phyloP scores from a whole-genome alignment of 2,113 vertebrate species.

The Phasianus colchicus region DNA sequence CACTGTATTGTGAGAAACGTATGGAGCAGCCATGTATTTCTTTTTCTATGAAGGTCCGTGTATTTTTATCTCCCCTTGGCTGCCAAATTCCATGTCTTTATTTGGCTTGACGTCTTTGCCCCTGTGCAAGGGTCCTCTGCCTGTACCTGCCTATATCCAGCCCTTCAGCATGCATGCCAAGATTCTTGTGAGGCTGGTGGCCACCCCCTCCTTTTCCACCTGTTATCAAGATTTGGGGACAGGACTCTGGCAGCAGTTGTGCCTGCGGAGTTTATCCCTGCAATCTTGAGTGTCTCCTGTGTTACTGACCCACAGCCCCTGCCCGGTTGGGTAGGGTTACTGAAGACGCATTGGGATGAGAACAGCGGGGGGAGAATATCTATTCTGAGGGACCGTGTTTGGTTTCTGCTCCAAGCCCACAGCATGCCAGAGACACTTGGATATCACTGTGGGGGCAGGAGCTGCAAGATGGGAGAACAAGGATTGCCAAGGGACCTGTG shows the following conservation, averaged over 20 bases:
- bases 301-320: background rate
- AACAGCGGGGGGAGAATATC: background rate
- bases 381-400: slow-evolving; percentile 65
- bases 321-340: slow-evolving; percentile 55
- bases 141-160: slow-evolving; percentile 52
- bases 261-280: slow-evolving; percentile 34
- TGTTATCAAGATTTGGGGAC: background rate
- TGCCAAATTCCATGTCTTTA: slow-evolving; percentile 24
- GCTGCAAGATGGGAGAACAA: background rate
- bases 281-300: slow-evolving; percentile 56
- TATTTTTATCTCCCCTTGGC: slow-evolving; percentile 55
- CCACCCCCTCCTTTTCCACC: slow-evolving; percentile 36
- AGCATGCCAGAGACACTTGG: slow-evolving; percentile 14
- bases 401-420: slow-evolving; percentile 18
- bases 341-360: background rate
- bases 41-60: background rate
- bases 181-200: slow-evolving; percentile 8
- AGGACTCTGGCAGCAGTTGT: slow-evolving; percentile 19
- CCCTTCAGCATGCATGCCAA: background rate
- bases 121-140: background rate
- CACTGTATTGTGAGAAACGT: background rate
- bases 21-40: background rate
- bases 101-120: background rate
- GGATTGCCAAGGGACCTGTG: background rate
- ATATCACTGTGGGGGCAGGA: background rate